phyloP scores from a whole-genome alignment of 2,888 invertebrate genomes.

The Agriopis aurantiaria region DNA sequence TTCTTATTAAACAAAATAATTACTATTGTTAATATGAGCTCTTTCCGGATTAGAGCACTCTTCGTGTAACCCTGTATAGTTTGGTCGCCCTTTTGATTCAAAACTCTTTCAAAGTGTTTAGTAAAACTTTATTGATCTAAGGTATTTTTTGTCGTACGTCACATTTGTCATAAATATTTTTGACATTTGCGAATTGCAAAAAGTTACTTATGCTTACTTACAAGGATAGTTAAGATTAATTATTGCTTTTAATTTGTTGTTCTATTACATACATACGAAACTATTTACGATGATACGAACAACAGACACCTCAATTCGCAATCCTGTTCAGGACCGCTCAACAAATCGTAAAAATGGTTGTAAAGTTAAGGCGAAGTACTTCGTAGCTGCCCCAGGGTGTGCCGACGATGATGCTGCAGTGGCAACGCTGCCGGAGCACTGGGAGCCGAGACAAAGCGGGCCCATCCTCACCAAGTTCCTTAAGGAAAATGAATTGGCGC shows the following conservation, averaged over 20 bases:
- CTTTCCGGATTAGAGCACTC: no score
- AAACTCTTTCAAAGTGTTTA: no score
- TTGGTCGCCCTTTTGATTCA: no score
- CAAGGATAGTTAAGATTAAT: neutral
- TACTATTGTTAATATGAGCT: no score
- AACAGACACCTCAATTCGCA: neutral
- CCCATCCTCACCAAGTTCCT: constrained; percentile 67
- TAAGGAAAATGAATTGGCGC: constrained; percentile 60
- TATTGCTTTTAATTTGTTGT: neutral
- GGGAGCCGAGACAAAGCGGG: constrained; percentile 66
- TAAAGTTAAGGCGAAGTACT: constrained; percentile 21
- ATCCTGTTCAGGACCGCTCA: neutral
- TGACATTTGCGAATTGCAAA: neutral
- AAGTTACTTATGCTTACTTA: no score
- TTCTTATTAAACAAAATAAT: no score
- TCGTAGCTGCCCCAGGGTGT: constrained; percentile 58
- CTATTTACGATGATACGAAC: neutral
- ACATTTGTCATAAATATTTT: no score
- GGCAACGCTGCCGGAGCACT: constrained; percentile 66
- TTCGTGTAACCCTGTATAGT: no score
- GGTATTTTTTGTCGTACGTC: no score
- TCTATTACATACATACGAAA: neutral
- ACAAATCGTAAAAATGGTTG: neutral
- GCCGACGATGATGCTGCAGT: constrained; percentile 68
- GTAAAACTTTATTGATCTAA: no score